Conservation (phyloP, 2,888 invertebrate species). For the Xestia sexstrigata region DNA sequence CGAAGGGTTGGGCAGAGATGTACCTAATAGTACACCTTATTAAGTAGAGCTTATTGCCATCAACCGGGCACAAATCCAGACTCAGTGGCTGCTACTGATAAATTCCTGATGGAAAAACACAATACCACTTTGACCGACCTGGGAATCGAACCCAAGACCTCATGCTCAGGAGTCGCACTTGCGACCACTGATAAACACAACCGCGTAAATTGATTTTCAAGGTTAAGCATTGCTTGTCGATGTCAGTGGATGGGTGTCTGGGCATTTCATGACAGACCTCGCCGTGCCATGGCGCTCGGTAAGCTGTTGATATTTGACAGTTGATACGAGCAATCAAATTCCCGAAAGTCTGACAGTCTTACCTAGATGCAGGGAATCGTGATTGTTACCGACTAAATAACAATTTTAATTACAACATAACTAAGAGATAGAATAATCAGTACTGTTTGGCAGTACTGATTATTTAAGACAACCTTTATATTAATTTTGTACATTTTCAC, state of each 20-base stretch:
- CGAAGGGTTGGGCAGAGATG: too few species aligned
- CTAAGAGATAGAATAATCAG: too few species aligned
- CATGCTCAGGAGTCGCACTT: too few species aligned
- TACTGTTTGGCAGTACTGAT: too few species aligned
- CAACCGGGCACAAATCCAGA: too few species aligned
- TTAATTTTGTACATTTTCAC: conserved; percentile 11
- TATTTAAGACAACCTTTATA: neutral
- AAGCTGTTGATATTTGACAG: neutral
- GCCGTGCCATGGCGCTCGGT: neutral
- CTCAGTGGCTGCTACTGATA: too few species aligned
- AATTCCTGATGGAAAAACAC: too few species aligned
- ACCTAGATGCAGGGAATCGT: neutral
- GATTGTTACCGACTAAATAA: neutral
- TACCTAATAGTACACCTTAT: too few species aligned
- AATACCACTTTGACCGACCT: too few species aligned
- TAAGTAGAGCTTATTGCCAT: too few species aligned
- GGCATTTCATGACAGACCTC: neutral
- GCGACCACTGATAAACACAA: neutral
- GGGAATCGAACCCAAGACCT: too few species aligned
- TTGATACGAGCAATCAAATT: neutral
- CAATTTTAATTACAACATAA: neutral
- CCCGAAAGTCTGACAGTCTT: neutral
- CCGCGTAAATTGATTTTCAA: neutral
- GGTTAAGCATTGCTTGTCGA: neutral
- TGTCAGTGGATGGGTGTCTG: neutral